Base-by-base conservation (phyloP, 1,140 invertebrate genomes). In the Ips nitidus region DNA sequence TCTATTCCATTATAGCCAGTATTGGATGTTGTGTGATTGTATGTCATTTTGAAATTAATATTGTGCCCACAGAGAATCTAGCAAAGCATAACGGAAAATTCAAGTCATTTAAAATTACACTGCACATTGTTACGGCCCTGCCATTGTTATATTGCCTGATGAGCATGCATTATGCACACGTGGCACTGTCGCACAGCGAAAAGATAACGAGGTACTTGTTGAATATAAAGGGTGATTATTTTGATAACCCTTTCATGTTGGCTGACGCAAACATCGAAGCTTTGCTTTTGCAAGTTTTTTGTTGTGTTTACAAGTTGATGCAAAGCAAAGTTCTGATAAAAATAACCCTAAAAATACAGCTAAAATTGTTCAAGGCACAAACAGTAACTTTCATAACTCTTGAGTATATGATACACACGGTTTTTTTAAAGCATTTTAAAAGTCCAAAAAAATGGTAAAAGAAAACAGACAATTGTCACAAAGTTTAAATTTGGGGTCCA, bases 81-180 rank as follows among this genome's bases (percentile, higher is more conserved):
- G 58, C 55, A 52, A 64, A 45, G 47, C 47, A 52, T 36, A 22
- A 52, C 45, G 61, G 52, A 64, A 52, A 52, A 55, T 52, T 64
- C 47, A 60, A 60, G 58, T 60, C 41, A 60, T 60, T 60, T 60
- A 22, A 60, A 60, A 60, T 60, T 60, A 60, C 58, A 60, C 45
- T 60, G 41, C 45, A 45, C 58, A 43, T 22, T 60, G 58, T 60
- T 43, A 38, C 41, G 42, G 58, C 22, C 6, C n/a, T 38, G 58
- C n/a, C 58, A 60, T 60, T 60, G 58, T 60, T 60, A 60, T 60
- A 42, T 60, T 6, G 58, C 58, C 58, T 60, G 58, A 60, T 43
- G 58, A 60, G 58, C 43, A 60, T 45, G 41, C 58, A 60, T 60
- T 60, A 60, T 60, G 58, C 40, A 60, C 58, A 60, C 58, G 41